phyloP scores from a whole-genome alignment of 2,797 vertebrate genomes.

The Sebastes miniatus region DNA sequence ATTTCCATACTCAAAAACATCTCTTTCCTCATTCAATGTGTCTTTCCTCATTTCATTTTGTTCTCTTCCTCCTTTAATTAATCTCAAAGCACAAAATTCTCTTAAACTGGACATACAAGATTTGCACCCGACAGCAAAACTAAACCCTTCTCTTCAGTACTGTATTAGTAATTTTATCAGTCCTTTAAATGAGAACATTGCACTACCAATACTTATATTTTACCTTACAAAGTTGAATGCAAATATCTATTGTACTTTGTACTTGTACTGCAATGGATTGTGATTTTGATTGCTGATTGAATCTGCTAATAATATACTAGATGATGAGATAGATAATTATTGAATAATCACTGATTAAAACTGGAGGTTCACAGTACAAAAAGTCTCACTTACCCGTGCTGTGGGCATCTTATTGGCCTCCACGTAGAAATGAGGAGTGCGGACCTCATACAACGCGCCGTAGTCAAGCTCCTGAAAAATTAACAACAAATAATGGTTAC shows the following conservation, averaged over 20 bases:
- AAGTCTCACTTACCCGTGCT: conserved; percentile 53
- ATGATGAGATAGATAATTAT: not conserved
- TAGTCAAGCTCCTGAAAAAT: conserved; percentile 91
- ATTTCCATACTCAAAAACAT: not conserved
- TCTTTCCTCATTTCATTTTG: not conserved
- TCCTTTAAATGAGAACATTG: too few species aligned
- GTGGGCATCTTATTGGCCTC: conserved; percentile 98
- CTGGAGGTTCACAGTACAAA: not conserved
- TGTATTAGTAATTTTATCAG: too few species aligned
- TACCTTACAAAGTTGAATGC: not conserved
- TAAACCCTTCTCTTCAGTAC: too few species aligned
- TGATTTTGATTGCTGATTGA: too few species aligned
- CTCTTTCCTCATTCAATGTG: not conserved
- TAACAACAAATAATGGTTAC: not conserved
- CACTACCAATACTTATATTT: not conserved
- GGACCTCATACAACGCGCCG: conserved; percentile 92
- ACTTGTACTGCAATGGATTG: not conserved
- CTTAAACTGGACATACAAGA: too few species aligned
- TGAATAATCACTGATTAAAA: not conserved
- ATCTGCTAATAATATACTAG: not conserved
- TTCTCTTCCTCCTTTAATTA: not conserved
- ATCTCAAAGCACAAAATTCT: not conserved
- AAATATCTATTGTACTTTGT: not conserved
- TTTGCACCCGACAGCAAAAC: too few species aligned
- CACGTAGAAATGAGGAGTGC: conserved; percentile 95